Base-by-base conservation (phyloP, 2,888 invertebrate species). In the Parochlus steinenii region DNA sequence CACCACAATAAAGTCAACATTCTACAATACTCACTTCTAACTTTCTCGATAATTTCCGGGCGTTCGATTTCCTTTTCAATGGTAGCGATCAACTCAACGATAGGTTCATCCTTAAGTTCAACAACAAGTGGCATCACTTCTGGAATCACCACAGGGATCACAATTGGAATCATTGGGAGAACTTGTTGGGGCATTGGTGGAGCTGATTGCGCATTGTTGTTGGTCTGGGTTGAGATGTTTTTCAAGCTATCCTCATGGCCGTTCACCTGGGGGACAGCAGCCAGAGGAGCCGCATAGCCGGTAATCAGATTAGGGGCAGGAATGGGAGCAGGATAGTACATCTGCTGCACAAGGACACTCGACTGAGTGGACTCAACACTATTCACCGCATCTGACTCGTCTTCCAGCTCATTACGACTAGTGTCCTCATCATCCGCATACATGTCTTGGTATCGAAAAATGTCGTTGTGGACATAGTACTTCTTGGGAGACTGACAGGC, bases 391-490 rank as follows among this genome's bases (percentile, higher is more conserved):
- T 56, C 55, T 19, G 41, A 40, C 33, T 56, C 58, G 20, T 56
- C 56, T 22, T 53, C 56, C 27, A 57, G 58, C 42, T 59, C 60
- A 42, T 39, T 37, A 12, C 48, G 53, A 31, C 58, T 57, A 44
- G 63, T 64, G 45, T 69, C 69, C 46, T 71, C 71, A 54, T 71
- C 71, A 10, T 62, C 36, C 54, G 61, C 69, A 63, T 56, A 73
- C 62, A 57, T 62, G 59, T 73, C 89, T 71, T 93, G 93, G 61
- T 95, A 97, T 44, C 93, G 82, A 64, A 97, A 97, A 60, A 97
- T 95, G 63, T 97, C 95, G 61, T 97, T 97, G 62, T 92, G 90
- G 41, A 97, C 95, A 58, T 95, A 97, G 66, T 92, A 97, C 64
- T 92, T 90, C 67, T 90, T 93, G 40, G 93, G 90, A 39, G 86